phyloP scores from a whole-genome alignment of 2,888 invertebrate species.

The Brachylomia viminalis region DNA sequence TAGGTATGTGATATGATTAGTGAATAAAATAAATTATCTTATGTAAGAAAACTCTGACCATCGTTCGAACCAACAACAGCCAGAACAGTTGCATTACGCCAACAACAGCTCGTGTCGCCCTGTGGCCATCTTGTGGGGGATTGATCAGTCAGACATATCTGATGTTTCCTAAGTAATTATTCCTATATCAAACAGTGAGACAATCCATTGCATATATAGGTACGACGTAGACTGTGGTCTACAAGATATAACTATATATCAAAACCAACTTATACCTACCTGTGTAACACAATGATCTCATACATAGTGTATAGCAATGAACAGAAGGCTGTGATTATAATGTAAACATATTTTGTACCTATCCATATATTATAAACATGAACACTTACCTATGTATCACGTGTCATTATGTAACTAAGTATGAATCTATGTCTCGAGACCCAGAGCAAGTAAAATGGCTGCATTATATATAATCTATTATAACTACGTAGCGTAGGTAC shows the following conservation, averaged over 20 bases:
- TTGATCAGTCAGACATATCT: neutral
- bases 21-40: neutral
- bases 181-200: neutral
- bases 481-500: neutral
- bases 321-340: slow-evolving; percentile 72
- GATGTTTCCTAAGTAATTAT: neutral
- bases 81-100: neutral
- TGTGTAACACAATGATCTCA: slow-evolving; percentile 74
- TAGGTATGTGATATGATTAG: neutral
- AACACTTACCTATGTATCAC: slow-evolving; percentile 57
- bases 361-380: slow-evolving; percentile 63
- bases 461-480: neutral
- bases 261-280: slow-evolving; percentile 46
- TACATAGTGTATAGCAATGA: slow-evolving; percentile 68
- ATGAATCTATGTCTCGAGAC: slow-evolving; percentile 25
- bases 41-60: neutral
- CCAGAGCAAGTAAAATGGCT: neutral
- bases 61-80: neutral
- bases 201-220: neutral
- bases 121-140: neutral
- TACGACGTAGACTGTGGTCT: neutral
- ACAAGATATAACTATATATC: slow-evolving; percentile 38
- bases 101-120: neutral
- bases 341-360: slow-evolving; percentile 73
- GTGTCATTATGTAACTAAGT: slow-evolving; percentile 60